Base-by-base conservation (phyloP, 1,140 invertebrate species). In the Lucilia cuprina region DNA sequence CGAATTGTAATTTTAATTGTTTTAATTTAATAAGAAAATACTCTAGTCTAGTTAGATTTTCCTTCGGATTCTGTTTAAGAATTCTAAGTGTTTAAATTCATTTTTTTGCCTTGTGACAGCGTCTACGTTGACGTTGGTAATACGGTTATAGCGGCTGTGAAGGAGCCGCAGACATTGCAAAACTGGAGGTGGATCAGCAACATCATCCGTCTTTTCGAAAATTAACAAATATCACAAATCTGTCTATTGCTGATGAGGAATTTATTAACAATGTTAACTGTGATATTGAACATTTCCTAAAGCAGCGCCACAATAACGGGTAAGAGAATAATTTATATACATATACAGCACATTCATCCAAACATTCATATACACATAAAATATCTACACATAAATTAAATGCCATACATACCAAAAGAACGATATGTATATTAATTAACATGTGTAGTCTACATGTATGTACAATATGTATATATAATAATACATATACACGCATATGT, bases 231-330 rank as follows among this genome's bases (percentile, higher is more conserved):
- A 70, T 84, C 30, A 35, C 80, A 70, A 90, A 84, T 86, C 85
- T 90, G 86, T 89, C 89, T 84, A 85, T 90, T 85, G 86, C 85
- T 70, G 89, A 91, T 85, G 88, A 91, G 70, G 88, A 91, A 78
- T 91, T 90, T 86, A 86, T 90, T 14, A 86, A 89, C 83, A 91
- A 91, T 89, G 87, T 91, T 86, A 88, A 86, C 85, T 86, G 86
- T 85, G 89, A 91, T 85, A 91, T 91, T 84, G 87, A 89, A 78
- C 83, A 87, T 21, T 91, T 89, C 85, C 85, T 91, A 83, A 89
- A 88, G 77, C 88, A 89, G 74, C 87, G 88, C 13, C 82, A 88
- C 34, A 89, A 85, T 78, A 86, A 86, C 86, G 86, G 89, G 89
- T 90, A 89, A 89, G 89, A 89, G 89, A 87, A 70, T 49, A 70